Conservation (phyloP, 2,113 vertebrate genomes). For the Acanthochromis polyacanthus region DNA sequence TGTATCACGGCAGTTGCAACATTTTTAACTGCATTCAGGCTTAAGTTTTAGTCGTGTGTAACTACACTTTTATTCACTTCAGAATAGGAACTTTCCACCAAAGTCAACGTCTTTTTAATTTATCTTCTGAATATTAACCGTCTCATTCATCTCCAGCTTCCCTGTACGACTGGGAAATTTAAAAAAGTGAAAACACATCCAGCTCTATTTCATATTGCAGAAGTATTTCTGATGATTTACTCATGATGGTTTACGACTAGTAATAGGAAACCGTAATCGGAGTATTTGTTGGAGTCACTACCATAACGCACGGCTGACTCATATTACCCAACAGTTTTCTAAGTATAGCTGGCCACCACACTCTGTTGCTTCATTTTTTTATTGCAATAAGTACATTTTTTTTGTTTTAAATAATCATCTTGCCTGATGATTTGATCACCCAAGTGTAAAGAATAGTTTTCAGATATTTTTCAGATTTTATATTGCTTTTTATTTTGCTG, state of each 20-base stretch:
- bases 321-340: conserved; percentile 13
- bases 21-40: neutral
- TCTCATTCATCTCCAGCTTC: conserved; percentile 42
- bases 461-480: neutral
- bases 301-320: conserved; percentile 16
- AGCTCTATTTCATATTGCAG: conserved; percentile 53
- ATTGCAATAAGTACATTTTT: conserved; percentile 1
- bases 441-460: neutral
- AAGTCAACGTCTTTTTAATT: neutral
- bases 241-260: conserved; percentile 17
- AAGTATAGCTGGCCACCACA: neutral
- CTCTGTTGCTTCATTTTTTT: neutral
- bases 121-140: conserved; percentile 9
- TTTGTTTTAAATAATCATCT: conserved; percentile 1
- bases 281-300: conserved; percentile 35
- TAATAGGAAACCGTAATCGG: conserved; percentile 41
- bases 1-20: neutral
- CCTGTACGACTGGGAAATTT: conserved; percentile 2
- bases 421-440: neutral
- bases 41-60: neutral
- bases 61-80: neutral
- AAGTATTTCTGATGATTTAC: conserved; percentile 40
- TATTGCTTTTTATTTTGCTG: neutral
- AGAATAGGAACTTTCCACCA: neutral
- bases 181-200: conserved; percentile 2